A percentile compares a stretch with the other conserved stretches of the same genome.
Evolutionary conservation across 1,140 invertebrate genomes (phyloP).

Genomic region (Stenopsyche tienmushanensis): DNA sequence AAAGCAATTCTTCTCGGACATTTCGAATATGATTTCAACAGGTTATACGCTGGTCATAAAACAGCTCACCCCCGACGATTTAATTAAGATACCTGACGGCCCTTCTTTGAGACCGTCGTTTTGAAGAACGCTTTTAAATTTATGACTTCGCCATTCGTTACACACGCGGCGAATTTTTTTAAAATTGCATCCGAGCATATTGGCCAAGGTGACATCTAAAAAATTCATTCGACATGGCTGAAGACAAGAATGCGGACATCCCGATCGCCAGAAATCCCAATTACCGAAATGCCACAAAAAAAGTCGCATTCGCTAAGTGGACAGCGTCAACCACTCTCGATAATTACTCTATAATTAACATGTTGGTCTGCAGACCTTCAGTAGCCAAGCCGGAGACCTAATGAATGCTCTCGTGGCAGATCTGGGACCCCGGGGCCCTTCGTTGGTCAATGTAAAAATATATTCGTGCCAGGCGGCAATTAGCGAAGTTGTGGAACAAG

Average conservation of each 20-base stretch:
- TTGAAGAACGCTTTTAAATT: conserved; percentile 19
- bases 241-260: too few species aligned
- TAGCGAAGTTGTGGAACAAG: conserved; percentile 10
- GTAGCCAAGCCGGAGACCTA: conserved; percentile 22
- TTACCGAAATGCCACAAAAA: not conserved
- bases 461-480: conserved; percentile 25
- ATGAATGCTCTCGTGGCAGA: conserved; percentile 10
- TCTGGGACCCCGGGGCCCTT: conserved; percentile 8
- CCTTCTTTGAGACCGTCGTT: conserved; percentile 6
- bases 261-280: too few species aligned
- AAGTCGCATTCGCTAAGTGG: conserved; percentile 13
- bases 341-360: conserved; percentile 27
- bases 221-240: too few species aligned
- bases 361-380: conserved; percentile 13
- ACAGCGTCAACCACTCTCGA: not conserved
- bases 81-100: conserved; percentile 29
- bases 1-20: conserved; percentile 7
- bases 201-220: not conserved
- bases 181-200: not conserved
- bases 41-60: conserved; percentile 15
- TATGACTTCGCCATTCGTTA: conserved; percentile 1
- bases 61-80: conserved; percentile 22
- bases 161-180: not conserved
- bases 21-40: conserved; percentile 27
- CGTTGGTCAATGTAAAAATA: conserved; percentile 1